These are phyloP conservation scores for Pomacea maculata DNA, from an alignment of 1,140 invertebrate species.

Conservation along the genomic window DNA sequence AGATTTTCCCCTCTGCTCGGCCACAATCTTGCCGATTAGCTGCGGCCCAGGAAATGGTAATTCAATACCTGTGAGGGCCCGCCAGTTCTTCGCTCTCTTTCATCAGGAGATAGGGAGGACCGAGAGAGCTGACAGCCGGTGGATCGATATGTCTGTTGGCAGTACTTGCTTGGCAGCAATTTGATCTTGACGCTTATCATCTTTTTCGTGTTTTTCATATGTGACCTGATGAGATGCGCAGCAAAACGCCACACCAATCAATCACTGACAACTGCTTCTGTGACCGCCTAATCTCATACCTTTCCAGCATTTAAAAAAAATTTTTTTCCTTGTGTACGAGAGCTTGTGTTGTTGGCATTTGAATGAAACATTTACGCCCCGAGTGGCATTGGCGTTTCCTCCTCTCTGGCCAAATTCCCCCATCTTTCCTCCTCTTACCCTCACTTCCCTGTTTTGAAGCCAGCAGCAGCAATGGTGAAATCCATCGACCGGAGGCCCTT, in stretches of 20 bases:
- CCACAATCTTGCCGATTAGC: slow-evolving; percentile 25
- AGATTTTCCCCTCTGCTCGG: slow-evolving; percentile 14
- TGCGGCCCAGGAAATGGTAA: slow-evolving; percentile 17
- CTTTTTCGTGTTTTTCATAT: slow-evolving; percentile 9
- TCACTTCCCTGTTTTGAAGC: neutral
- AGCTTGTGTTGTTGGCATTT: neutral
- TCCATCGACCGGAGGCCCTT: neutral
- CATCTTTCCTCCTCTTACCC: neutral
- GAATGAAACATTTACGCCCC: slow-evolving; percentile 18
- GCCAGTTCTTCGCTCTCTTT: slow-evolving; percentile 20
- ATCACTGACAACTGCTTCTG: neutral
- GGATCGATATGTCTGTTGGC: slow-evolving; percentile 2
- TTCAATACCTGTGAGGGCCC: slow-evolving; percentile 18
- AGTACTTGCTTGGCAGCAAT: neutral
- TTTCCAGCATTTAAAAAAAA: slow-evolving; percentile 6
- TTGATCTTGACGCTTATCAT: slow-evolving; percentile 5
- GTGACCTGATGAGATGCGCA: neutral
- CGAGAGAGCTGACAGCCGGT: slow-evolving; percentile 4
- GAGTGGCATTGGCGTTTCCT: neutral
- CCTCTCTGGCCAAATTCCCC: no score
- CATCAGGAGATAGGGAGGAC: neutral
- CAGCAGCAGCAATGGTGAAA: neutral
- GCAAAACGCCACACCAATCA: neutral
- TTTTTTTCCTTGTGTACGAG: neutral
- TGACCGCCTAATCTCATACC: neutral